Evolutionary conservation across 2,113 vertebrate genomes (phyloP).

Genomic region (Rattus rattus): DNA sequence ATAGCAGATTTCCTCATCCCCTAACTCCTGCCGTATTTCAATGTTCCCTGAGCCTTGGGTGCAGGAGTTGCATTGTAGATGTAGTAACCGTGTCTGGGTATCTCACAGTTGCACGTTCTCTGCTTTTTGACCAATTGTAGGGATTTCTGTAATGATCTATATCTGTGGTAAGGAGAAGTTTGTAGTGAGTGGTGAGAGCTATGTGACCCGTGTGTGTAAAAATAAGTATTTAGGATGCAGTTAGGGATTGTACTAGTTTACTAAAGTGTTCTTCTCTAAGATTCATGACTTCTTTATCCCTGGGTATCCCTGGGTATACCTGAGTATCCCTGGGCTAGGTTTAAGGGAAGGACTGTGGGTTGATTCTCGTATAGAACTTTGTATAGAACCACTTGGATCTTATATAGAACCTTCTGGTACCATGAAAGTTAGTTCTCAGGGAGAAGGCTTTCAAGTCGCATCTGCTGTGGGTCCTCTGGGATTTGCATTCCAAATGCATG

Average conservation of each 20-base stretch:
- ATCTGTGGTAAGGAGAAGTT: neutral
- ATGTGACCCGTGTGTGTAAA: neutral
- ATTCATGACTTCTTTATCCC: neutral
- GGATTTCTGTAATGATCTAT: neutral
- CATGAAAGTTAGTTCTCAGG: neutral
- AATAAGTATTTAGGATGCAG: neutral
- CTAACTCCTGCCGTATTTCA: too few relatives aligned
- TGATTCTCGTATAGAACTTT: neutral
- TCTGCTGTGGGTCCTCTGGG: neutral
- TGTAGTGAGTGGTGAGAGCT: too few relatives aligned
- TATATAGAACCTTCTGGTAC: neutral
- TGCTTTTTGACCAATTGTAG: neutral
- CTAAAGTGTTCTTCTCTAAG: neutral
- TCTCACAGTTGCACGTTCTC: neutral
- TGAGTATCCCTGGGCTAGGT: neutral
- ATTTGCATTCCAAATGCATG: neutral
- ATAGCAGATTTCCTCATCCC: neutral
- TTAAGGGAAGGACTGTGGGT: neutral
- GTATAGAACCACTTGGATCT: neutral
- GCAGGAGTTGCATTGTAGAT: neutral
- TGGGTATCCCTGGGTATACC: too few relatives aligned
- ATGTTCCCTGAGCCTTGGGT: neutral
- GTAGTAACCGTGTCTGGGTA: neutral
- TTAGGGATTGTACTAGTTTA: neutral
- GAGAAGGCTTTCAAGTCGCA: neutral